A percentile compares a stretch with the other conserved stretches of the same genome.
Conservation (phyloP, 2,113 vertebrate species). For the Brachypodius melanocephalos region DNA sequence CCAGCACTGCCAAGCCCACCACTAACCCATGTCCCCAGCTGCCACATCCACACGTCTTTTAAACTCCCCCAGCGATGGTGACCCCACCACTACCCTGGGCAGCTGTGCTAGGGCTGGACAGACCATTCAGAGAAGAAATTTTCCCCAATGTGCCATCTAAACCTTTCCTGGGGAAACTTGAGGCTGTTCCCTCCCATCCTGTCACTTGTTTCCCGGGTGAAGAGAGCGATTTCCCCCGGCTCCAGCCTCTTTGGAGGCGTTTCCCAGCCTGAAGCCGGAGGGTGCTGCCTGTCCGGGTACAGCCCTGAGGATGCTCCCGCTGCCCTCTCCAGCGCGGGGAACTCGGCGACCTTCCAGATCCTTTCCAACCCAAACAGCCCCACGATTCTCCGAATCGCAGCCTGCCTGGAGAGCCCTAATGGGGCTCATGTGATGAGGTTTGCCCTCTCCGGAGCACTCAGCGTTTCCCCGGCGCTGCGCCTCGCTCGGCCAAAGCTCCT, state of each 20-base stretch:
- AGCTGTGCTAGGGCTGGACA: background rate
- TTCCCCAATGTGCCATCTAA: background rate
- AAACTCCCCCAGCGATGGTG: background rate
- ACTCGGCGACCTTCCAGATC: background rate
- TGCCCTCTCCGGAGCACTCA: background rate
- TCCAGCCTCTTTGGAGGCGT: accelerated
- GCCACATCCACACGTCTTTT: background rate
- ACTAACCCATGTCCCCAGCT: accelerated
- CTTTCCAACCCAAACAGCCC: background rate
- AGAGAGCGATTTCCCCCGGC: background rate
- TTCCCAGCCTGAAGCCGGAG: accelerated
- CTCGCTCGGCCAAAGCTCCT: background rate
- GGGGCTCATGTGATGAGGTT: background rate
- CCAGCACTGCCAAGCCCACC: background rate
- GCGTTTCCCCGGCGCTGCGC: background rate
- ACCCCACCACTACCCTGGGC: background rate
- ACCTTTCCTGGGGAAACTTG: no score
- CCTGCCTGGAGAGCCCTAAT: background rate
- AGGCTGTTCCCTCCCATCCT: background rate
- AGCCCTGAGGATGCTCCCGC: background rate
- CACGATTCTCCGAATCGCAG: background rate
- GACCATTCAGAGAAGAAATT: background rate
- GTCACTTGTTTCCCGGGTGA: background rate
- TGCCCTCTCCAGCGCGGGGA: background rate
- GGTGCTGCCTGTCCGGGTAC: accelerated